Percentiles rank a stretch among this genome's conserved stretches.
Evolutionary conservation across 2,797 vertebrate species (phyloP).

Genomic region (Enteromius trimaculatus): DNA sequence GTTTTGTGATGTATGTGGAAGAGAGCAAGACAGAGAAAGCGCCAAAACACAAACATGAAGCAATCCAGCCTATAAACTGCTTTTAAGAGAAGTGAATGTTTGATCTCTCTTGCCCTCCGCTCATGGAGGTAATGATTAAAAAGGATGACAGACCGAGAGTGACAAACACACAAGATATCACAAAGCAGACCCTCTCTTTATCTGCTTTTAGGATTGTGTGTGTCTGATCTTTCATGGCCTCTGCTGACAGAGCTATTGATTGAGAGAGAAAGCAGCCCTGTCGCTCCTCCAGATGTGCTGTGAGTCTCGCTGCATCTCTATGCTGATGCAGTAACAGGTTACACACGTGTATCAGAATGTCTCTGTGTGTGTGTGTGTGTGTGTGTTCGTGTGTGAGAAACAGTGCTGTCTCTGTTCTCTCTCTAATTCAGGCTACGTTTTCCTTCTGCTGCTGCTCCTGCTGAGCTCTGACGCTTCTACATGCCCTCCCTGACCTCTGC

Average conservation of each 20-base stretch:
- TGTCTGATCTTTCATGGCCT: constrained; percentile 42
- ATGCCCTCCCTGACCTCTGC: constrained; percentile 35
- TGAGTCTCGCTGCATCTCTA: not conserved
- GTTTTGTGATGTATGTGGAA: not conserved
- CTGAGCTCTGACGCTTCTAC: constrained; percentile 38
- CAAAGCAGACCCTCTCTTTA: constrained; percentile 34
- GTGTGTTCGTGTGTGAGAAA: not conserved
- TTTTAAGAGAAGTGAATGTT: constrained; percentile 33
- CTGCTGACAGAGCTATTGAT: constrained; percentile 40
- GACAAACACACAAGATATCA: constrained; percentile 2
- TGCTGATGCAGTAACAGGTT: constrained; percentile 20
- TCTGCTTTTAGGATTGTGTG: constrained; percentile 28
- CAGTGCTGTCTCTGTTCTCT: not conserved
- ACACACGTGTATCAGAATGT: not conserved
- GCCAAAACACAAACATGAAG: constrained; percentile 12
- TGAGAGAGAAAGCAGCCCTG: constrained; percentile 24
- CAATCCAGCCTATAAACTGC: constrained; percentile 42
- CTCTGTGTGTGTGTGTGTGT: too few species aligned
- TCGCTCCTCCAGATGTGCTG: constrained; percentile 15
- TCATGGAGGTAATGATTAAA: constrained; percentile 53
- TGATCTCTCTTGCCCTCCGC: constrained; percentile 27
- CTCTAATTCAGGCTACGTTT: constrained; percentile 18
- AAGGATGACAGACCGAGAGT: constrained; percentile 33
- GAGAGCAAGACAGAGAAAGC: not conserved
- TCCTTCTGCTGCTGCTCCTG: constrained; percentile 33